A percentile compares a stretch with the other conserved stretches of the same genome.
These are phyloP conservation scores for Gryllus longicercus DNA, from an alignment of 2,888 invertebrate species.

Conservation along the genomic window DNA sequence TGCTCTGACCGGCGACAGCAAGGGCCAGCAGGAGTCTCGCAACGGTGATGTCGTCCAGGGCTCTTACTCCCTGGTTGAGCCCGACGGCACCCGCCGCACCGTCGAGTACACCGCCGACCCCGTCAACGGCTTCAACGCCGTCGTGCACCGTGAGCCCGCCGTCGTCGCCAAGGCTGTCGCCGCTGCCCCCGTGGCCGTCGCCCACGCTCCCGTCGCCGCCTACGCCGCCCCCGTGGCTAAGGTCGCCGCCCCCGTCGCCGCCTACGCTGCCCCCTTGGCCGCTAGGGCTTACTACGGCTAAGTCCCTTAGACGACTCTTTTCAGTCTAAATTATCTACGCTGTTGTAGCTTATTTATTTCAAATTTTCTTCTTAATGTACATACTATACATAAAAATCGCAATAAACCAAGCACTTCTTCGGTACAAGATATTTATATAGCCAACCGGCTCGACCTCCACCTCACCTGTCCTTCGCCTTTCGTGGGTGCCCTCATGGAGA, in stretches of 20 bases:
- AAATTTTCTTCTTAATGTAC: background rate
- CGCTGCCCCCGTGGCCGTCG: background rate
- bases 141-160: conserved; percentile 29
- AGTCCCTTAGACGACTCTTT: background rate
- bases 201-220: background rate
- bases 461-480: background rate
- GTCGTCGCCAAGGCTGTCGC: conserved; percentile 25
- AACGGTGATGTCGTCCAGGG: conserved; percentile 29
- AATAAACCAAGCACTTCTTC: background rate
- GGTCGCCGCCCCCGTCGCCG: conserved; percentile 21
- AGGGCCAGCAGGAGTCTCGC: conserved; percentile 30
- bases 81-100: conserved; percentile 23
- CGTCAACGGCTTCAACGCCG: conserved; percentile 26
- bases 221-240: conserved; percentile 19
- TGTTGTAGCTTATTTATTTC: conserved; percentile 19
- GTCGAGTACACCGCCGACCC: conserved; percentile 26
- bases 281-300: conserved; percentile 29
- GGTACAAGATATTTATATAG: background rate
- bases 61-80: conserved; percentile 29
- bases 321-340: background rate
- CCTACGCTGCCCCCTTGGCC: conserved; percentile 29
- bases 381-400: conserved; percentile 27
- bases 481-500: background rate
- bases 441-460: background rate
- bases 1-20: background rate